Percentiles rank a stretch among this genome's conserved stretches.
phyloP scores from a whole-genome alignment of 2,888 invertebrate species.

The Odontocolon sp. region DNA sequence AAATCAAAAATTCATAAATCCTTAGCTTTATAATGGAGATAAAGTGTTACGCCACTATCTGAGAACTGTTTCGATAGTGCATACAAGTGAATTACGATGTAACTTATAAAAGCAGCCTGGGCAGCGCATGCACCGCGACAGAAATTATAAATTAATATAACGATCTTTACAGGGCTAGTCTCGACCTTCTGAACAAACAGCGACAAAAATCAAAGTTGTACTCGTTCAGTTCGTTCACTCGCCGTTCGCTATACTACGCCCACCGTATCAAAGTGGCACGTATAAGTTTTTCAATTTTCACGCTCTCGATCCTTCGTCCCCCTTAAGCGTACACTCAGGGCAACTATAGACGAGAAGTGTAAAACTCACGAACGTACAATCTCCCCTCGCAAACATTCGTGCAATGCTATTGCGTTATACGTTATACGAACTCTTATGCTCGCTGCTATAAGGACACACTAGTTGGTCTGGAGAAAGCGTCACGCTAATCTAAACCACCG shows the following conservation, averaged over 20 bases:
- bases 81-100: too few species aligned
- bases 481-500: constrained; percentile 64
- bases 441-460: constrained; percentile 30
- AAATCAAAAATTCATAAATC: too few species aligned
- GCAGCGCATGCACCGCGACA: too few species aligned
- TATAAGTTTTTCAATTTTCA: constrained; percentile 61
- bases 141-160: too few species aligned
- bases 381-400: constrained; percentile 58
- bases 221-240: constrained; percentile 4
- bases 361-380: constrained; percentile 54
- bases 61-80: too few species aligned
- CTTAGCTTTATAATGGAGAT: too few species aligned
- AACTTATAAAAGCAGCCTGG: too few species aligned
- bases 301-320: constrained; percentile 36
- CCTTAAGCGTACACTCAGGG: constrained; percentile 26
- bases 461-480: constrained; percentile 50
- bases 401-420: constrained; percentile 54
- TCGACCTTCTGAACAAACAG: too few species aligned
- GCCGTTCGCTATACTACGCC: constrained; percentile 22
- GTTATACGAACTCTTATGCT: constrained; percentile 14
- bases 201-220: constrained; percentile 16
- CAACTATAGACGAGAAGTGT: constrained; percentile 29
- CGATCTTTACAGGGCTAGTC: too few species aligned
- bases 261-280: constrained; percentile 50
- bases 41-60: too few species aligned